Base-by-base conservation (phyloP, 2,113 vertebrate species). In the Parus major region DNA sequence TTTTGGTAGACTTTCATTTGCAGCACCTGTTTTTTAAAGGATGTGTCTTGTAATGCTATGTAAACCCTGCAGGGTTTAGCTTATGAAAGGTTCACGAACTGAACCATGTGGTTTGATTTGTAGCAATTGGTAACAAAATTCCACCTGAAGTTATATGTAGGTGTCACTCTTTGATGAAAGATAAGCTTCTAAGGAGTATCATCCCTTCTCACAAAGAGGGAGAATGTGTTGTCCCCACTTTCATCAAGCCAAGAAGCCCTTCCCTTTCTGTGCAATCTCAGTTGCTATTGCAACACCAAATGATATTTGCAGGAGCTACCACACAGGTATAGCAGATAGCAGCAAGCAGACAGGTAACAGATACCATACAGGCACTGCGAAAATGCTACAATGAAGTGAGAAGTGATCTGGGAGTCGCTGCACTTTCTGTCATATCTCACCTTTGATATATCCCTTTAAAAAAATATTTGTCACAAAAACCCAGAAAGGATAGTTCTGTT, bases 1-100 rank as follows among this genome's bases (percentile, higher is more conserved):
- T 95, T 95, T 95, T 65, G 23, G 77, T 94, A 92, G 96, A 96
- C 57, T 91, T 91, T 71, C 56, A 87, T 72, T 92, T 92, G 88
- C 72, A 92, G 68, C 53, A 84, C 83, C 75, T 63, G 59, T 88
- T 87, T 83, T 80, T 87, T 66, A 0, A 96, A 96, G 94, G 94
- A 94, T 53, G 52, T 35, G 76, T 92, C 96, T 96, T 64, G 83
- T 88, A 90, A 81, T 83, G 65, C 53, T 90, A 11, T 79, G 72
- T 93, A 96, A 96, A 90, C 8, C 18, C 93, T 86, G 69, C 79
- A 83, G 95, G 91, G 84, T 94, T 90, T 73, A 93, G 84, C 85
- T 95, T 79, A 81, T 88, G 92, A 91, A 93, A 86, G 83, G 93
- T 96, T 97, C 96, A 91, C 21, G 29, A 96, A 92, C 92, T 70